These are phyloP conservation scores for Drosophila biarmipes DNA, from an alignment of 1,140 invertebrate genomes.

Conservation along the genomic window DNA sequence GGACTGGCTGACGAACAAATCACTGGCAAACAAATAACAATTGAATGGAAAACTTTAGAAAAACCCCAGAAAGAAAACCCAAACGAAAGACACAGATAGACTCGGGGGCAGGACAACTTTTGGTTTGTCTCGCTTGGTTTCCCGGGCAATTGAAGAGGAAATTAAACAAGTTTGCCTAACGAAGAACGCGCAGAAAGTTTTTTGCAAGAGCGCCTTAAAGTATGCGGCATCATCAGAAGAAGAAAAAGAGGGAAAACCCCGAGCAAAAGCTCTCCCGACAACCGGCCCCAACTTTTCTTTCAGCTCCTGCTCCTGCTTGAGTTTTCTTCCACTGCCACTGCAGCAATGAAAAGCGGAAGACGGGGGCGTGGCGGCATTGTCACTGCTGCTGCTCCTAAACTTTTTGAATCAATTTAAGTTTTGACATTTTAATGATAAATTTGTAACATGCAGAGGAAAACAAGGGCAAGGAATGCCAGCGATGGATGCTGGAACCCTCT, in stretches of 20 bases:
- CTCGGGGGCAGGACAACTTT: conserved; percentile 37
- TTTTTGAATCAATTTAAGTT: conserved; percentile 83
- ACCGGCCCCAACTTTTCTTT: conserved; percentile 43
- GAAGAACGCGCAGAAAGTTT: conserved; percentile 67
- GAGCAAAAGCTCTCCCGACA: conserved; percentile 21
- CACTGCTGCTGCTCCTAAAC: conserved; percentile 56
- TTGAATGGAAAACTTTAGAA: conserved; percentile 61
- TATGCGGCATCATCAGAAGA: conserved; percentile 49
- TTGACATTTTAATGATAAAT: conserved; percentile 84
- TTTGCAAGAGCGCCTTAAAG: conserved; percentile 69
- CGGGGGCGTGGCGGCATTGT: conserved; percentile 36
- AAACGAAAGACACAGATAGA: conserved; percentile 10
- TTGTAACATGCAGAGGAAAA: conserved; percentile 68
- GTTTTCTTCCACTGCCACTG: conserved; percentile 15
- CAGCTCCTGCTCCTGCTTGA: conserved; percentile 28
- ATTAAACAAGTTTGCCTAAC: conserved; percentile 82
- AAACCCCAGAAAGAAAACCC: conserved; percentile 21
- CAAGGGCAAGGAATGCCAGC: conserved; percentile 53
- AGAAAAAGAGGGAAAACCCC: conserved; percentile 1
- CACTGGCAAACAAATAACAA: conserved; percentile 52
- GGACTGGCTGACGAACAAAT: conserved; percentile 47
- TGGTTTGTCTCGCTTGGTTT: conserved; percentile 55
- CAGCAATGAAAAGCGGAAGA: conserved; percentile 11
- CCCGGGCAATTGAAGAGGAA: conserved; percentile 76
- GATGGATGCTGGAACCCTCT: conserved; percentile 27